Base-by-base conservation (phyloP, 2,888 invertebrate genomes). In the Palloptera scutellata region DNA sequence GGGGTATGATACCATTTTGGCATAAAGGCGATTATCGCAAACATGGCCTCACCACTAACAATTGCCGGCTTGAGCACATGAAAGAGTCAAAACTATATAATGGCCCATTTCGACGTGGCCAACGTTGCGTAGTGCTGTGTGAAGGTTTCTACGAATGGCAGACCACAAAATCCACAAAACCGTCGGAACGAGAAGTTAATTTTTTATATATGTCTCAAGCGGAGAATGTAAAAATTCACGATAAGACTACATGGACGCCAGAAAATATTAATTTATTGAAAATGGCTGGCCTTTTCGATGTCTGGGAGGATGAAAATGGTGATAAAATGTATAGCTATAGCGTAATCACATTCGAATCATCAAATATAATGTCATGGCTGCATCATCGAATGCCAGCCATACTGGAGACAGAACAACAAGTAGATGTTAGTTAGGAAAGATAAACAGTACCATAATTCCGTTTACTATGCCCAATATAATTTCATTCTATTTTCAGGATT, bases 71-170 rank as follows among this genome's bases (percentile, higher is more conserved):
- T 53, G 95, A 95, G 83, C 88, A 88, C 62, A 86, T 94, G 74
- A 82, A 86, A 63, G 86, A 86, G n/a, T 94, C 93, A 9, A 90
- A 89, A 74, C 85, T 93, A 1, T 95, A 91, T 81, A 87, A 87
- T 61, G 87, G 88, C 1, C 88, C 92, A 13, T 86, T 95, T 62
- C 86, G 85, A 54, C 87, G 88, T 73, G 93, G 94, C 11, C 89
- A 90, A 72, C 88, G 94, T 73, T 95, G 95, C 85, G 88, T 93
- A 9, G 86, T 95, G 30, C 79, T 94, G 12, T 91, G 90, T 70
- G 93, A 95, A 85, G 95, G 95, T 61, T 95, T 91, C 79, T 93
- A 92, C 79, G 93, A 93, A 83, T 93, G 93, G 93, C 89, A 92
- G 80, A 90, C 91, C 6, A 89, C 88, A n/a, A 86, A 87, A 68